These are phyloP conservation scores for Bombus cullumanus DNA, from an alignment of 1,140 invertebrate species.

Conservation along the genomic window DNA sequence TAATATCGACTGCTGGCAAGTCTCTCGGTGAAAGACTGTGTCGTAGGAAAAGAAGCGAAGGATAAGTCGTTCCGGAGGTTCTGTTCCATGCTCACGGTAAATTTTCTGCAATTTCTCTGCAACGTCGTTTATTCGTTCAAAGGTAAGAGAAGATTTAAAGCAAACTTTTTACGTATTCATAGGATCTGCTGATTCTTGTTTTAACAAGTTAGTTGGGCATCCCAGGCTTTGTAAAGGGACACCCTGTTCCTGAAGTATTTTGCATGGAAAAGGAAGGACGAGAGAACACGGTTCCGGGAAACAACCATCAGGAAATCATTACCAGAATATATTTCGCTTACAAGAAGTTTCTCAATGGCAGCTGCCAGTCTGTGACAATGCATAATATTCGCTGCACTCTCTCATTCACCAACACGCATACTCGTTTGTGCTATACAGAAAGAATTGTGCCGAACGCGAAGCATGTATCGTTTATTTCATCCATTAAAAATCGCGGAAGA, in stretches of 20 bases:
- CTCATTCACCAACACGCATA: slow-evolving; percentile 30
- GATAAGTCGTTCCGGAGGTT: too few species aligned
- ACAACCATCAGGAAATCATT: slow-evolving; percentile 42
- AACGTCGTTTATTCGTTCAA: neutral
- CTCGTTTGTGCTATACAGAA: slow-evolving; percentile 24
- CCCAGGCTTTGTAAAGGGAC: neutral
- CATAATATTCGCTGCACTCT: slow-evolving; percentile 3
- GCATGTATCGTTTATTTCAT: neutral
- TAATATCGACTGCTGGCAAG: too few species aligned
- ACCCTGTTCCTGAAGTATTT: neutral
- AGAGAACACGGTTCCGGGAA: neutral
- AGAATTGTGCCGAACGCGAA: neutral
- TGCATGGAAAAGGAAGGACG: neutral
- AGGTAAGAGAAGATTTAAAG: neutral
- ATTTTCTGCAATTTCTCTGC: neutral
- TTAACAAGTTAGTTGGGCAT: neutral
- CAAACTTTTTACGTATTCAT: neutral
- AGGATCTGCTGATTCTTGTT: neutral
- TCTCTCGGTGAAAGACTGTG: neutral
- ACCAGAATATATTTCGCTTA: slow-evolving; percentile 49
- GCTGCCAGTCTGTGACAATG: slow-evolving; percentile 16
- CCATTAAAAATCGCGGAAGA: neutral
- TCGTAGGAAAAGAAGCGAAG: neutral
- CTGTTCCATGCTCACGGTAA: too few species aligned
- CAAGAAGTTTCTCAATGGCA: slow-evolving; percentile 11